Conservation (phyloP, 2,113 vertebrate species). For the Myotis brandtii region DNA sequence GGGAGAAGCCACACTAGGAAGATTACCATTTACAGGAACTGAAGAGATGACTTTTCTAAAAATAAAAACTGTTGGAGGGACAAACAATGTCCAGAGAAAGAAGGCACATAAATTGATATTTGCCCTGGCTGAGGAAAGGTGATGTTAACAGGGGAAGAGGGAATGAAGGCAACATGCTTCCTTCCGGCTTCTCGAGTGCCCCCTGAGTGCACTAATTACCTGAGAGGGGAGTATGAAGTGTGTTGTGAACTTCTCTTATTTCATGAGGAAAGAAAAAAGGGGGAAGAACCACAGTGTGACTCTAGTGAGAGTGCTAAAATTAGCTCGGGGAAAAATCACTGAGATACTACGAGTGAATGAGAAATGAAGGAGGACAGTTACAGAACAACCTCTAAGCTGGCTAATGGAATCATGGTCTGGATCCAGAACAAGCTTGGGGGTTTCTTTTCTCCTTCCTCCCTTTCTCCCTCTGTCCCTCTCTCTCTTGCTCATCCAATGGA, state of each 20-base stretch:
- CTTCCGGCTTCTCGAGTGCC: conserved; percentile 10
- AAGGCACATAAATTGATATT: conserved; percentile 30
- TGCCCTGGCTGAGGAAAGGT: background rate
- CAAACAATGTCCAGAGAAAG: background rate
- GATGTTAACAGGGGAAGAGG: background rate
- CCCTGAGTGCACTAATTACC: conserved; percentile 57
- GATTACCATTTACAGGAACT: conserved; percentile 20
- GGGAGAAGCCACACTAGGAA: background rate
- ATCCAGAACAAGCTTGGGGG: background rate
- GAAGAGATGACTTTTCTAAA: background rate
- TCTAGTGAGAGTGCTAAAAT: conserved; percentile 50
- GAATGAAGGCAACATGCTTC: no score
- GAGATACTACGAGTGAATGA: conserved; percentile 8
- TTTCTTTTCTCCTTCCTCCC: background rate
- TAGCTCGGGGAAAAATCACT: background rate
- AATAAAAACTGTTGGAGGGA: background rate
- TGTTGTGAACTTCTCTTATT: conserved; percentile 27
- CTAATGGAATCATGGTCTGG: background rate
- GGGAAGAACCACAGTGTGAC: background rate
- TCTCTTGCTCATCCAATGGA: background rate
- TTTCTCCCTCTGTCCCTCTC: background rate
- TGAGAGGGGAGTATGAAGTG: background rate
- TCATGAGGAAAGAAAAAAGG: background rate
- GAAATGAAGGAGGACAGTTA: background rate
- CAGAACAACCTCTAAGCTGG: background rate